These are phyloP conservation scores for Chromoteleia sp. DNA, from an alignment of 2,888 invertebrate genomes.

Conservation along the genomic window DNA sequence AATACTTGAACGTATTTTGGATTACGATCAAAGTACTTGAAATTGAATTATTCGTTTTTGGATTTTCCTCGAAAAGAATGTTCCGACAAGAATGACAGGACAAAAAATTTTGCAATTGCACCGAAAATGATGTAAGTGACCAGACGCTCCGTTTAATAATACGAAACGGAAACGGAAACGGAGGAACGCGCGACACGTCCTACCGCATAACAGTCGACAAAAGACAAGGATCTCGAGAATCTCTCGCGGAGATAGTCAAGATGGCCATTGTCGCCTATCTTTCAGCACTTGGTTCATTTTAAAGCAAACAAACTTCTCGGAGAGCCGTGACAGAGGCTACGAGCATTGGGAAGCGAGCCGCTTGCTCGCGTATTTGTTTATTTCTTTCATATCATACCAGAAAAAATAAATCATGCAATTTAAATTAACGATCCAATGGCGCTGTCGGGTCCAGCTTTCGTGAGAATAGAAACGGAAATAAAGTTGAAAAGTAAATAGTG, in stretches of 20 bases:
- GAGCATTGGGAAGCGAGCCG: slow-evolving; percentile 18
- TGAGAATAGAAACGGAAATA: slow-evolving; percentile 15
- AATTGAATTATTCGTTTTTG: no score
- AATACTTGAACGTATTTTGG: no score
- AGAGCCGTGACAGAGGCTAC: slow-evolving; percentile 75
- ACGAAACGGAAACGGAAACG: slow-evolving; percentile 42
- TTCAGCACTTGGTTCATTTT: slow-evolving; percentile 79
- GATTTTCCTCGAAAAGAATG: no score
- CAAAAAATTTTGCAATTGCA: no score
- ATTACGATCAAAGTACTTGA: no score
- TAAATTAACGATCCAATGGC: slow-evolving; percentile 15
- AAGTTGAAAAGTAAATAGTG: slow-evolving; percentile 22
- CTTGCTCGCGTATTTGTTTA: slow-evolving; percentile 43
- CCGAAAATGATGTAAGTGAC: not conserved
- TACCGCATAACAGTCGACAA: slow-evolving; percentile 21
- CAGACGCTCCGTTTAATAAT: slow-evolving; percentile 8
- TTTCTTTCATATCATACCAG: slow-evolving; percentile 47
- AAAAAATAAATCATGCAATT: slow-evolving; percentile 46
- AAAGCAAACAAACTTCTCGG: slow-evolving; percentile 80
- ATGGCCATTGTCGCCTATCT: slow-evolving; percentile 79
- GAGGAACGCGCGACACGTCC: slow-evolving; percentile 15
- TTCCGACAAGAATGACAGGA: no score
- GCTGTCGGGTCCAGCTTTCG: not conserved
- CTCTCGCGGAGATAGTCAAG: slow-evolving; percentile 70
- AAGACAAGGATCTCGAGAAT: slow-evolving; percentile 23